Conservation (phyloP, 2,888 invertebrate genomes). For the Rosalia funebris region DNA sequence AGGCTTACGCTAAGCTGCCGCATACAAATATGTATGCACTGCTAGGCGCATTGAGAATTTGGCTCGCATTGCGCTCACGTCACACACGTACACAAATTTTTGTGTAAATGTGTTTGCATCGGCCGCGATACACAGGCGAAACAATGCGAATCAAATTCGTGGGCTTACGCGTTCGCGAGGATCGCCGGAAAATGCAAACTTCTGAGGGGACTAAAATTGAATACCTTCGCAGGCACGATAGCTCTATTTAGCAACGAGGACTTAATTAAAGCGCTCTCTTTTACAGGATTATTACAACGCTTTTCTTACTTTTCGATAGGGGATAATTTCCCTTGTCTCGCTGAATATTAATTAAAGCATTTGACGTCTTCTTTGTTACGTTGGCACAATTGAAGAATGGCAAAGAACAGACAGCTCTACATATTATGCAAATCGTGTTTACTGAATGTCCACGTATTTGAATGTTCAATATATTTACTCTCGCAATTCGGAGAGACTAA, state of each 20-base stretch:
- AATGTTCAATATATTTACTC: no score
- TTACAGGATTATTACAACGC: constrained; percentile 15
- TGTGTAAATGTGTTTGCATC: constrained; percentile 27
- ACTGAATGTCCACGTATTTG: no score
- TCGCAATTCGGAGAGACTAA: no score
- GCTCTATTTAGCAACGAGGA: constrained; percentile 2
- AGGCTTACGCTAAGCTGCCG: constrained; percentile 45
- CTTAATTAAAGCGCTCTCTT: constrained; percentile 22
- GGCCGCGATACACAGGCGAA: constrained; percentile 24
- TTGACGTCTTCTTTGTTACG: constrained; percentile 8
- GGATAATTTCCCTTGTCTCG: constrained; percentile 15
- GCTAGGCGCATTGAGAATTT: constrained; percentile 25
- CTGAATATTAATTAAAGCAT: constrained; percentile 16
- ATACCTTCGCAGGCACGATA: neutral
- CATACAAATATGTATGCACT: constrained; percentile 43
- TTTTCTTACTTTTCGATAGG: constrained; percentile 19
- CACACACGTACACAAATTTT: constrained; percentile 23
- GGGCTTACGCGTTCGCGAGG: constrained; percentile 11
- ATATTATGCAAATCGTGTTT: neutral
- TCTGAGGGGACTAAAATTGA: no score
- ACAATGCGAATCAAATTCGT: constrained; percentile 36
- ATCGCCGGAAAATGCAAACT: constrained; percentile 5
- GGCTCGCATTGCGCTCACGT: constrained; percentile 22
- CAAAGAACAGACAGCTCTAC: neutral
- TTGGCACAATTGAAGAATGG: neutral